Conservation (phyloP, 1,140 invertebrate species). For the Pinna nobilis region DNA sequence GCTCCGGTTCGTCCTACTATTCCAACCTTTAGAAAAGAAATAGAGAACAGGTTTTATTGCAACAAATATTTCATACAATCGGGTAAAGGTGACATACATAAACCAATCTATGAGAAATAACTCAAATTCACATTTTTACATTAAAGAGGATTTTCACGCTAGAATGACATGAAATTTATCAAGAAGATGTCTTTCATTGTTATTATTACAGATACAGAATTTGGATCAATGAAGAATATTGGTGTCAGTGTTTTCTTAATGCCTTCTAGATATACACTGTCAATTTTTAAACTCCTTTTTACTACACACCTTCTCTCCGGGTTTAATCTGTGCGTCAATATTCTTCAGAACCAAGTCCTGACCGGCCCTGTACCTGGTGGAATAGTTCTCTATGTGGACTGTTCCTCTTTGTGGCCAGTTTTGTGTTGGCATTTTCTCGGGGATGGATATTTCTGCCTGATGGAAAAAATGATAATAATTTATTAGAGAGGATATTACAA, state of each 20-base stretch:
- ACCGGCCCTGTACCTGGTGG: slow-evolving; percentile 61
- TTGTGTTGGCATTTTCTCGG: slow-evolving; percentile 20
- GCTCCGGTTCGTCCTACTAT: slow-evolving; percentile 78
- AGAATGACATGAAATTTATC: not conserved
- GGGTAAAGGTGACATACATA: not conserved
- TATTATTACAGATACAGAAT: no score
- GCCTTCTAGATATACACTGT: no score
- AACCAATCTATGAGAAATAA: not conserved
- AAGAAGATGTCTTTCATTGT: no score
- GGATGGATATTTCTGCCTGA: slow-evolving; percentile 2
- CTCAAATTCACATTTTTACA: not conserved
- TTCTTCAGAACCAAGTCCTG: slow-evolving; percentile 67
- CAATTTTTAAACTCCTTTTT: no score
- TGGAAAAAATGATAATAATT: no score
- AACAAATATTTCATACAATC: not conserved
- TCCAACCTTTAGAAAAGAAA: slow-evolving; percentile 76
- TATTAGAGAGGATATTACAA: no score
- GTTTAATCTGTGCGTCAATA: slow-evolving; percentile 56
- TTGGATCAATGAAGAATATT: no score
- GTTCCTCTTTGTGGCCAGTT: slow-evolving; percentile 77
- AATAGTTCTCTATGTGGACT: slow-evolving; percentile 84
- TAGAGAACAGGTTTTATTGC: not conserved
- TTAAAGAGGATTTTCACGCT: not conserved
- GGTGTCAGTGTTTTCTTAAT: no score
- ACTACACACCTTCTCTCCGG: slow-evolving; percentile 75